A percentile compares a stretch with the other conserved stretches of the same genome.
These are phyloP conservation scores for Pseudopipra pipra DNA, from an alignment of 2,113 vertebrate genomes.

Conservation along the genomic window DNA sequence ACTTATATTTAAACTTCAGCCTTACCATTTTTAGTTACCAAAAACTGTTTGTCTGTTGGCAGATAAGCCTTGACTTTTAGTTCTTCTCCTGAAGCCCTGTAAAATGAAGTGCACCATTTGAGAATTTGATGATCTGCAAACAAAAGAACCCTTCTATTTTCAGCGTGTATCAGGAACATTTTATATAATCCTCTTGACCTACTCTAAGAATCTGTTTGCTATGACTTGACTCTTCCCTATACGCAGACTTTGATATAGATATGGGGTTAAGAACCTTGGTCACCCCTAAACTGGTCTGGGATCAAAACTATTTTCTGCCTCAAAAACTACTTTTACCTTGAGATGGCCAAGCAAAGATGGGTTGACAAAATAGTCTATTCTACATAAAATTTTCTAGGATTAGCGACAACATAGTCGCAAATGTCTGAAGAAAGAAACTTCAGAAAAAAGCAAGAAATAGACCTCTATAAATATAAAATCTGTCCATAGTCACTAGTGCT, in stretches of 20 bases:
- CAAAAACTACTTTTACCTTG: neutral
- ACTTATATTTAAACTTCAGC: neutral
- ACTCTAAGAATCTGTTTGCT: neutral
- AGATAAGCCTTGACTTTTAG: slow-evolving; percentile 93
- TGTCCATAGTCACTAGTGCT: neutral
- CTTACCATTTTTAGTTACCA: slow-evolving; percentile 97
- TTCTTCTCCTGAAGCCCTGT: slow-evolving; percentile 93
- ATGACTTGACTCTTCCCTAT: neutral
- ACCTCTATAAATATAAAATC: neutral
- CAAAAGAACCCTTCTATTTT: neutral
- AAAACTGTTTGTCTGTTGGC: slow-evolving; percentile 93
- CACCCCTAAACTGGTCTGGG: neutral
- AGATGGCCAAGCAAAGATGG: neutral
- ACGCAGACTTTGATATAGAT: neutral
- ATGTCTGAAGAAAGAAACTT: neutral
- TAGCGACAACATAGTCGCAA: neutral
- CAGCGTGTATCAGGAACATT: neutral
- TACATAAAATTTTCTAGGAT: neutral
- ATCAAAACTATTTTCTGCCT: neutral
- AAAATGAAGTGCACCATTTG: slow-evolving; percentile 53
- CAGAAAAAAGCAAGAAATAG: neutral
- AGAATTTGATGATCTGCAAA: slow-evolving; percentile 16
- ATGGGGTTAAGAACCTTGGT: neutral
- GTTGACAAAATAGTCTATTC: neutral
- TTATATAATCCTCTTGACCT: neutral